Percentiles rank a stretch among this genome's conserved stretches.
Conservation (phyloP, 2,113 vertebrate genomes). For the Xiphophorus hellerii region DNA sequence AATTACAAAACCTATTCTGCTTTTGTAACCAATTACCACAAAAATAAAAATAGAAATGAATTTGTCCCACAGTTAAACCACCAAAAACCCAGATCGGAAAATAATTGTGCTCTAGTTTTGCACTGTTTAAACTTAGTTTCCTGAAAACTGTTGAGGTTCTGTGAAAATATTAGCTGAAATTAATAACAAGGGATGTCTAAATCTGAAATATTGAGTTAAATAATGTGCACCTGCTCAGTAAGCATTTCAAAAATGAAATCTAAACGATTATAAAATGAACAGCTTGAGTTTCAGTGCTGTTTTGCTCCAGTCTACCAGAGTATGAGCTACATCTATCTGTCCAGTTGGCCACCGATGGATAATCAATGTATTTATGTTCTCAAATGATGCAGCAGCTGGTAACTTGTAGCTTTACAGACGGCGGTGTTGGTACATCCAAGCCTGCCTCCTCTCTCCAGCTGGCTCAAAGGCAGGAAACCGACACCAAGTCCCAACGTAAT, state of each 20-base stretch:
- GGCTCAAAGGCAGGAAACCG: constrained; percentile 2
- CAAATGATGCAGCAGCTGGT: constrained; percentile 26
- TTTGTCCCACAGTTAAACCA: background rate
- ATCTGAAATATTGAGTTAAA: background rate
- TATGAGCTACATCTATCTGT: background rate
- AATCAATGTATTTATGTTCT: constrained; percentile 11
- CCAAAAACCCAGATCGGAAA: background rate
- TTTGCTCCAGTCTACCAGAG: background rate
- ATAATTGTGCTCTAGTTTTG: too few species aligned
- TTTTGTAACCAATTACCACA: background rate
- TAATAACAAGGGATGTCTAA: background rate
- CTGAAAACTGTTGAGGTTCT: too few species aligned
- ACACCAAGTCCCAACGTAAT: constrained; percentile 2
- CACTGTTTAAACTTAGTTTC: too few species aligned
- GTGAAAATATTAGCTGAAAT: background rate
- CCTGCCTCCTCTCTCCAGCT: constrained; percentile 1
- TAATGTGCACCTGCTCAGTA: background rate
- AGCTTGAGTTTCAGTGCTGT: background rate
- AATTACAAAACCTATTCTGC: background rate
- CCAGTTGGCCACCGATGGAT: background rate
- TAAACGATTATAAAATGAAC: background rate
- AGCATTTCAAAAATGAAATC: background rate
- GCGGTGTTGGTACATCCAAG: background rate
- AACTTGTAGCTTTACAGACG: background rate
- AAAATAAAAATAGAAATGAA: background rate